Evolutionary conservation across 2,113 vertebrate genomes (phyloP).

Genomic region (Crypturellus undulatus): DNA sequence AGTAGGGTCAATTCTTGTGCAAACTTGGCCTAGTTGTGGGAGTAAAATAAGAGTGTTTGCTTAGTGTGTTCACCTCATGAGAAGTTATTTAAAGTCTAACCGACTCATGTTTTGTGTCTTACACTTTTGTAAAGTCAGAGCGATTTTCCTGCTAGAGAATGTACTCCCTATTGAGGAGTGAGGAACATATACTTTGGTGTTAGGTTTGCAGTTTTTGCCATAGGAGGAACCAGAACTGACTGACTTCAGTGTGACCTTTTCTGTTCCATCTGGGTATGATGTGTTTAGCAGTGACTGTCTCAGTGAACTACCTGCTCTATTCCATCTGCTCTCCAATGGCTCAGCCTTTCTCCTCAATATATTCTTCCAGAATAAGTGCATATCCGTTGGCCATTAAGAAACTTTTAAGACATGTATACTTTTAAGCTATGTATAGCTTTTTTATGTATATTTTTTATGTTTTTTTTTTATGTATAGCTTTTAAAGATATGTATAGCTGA

Average conservation of each 20-base stretch:
- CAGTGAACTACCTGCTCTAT: neutral
- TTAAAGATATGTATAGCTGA: neutral
- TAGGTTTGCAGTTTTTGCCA: rapidly evolving
- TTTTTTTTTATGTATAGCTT: neutral
- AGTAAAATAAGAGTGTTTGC: neutral
- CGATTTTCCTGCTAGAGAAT: neutral
- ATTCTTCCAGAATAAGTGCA: rapidly evolving
- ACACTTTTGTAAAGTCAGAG: neutral
- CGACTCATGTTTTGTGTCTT: neutral
- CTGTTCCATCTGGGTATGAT: neutral
- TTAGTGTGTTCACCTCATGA: neutral
- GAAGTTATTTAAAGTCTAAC: neutral
- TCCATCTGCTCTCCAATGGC: neutral
- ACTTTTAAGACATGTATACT: neutral
- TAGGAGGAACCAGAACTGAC: neutral
- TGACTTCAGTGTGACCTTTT: neutral
- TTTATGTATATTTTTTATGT: no score
- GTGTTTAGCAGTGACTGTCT: neutral
- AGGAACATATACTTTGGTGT: neutral
- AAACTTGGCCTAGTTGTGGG: neutral
- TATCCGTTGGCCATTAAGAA: neutral
- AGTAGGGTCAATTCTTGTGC: neutral
- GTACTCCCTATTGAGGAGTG: neutral
- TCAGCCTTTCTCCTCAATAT: neutral
- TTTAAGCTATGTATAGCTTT: neutral